Percentiles rank a stretch among this genome's conserved stretches.
These are phyloP conservation scores for Urocyon cinereoargenteus DNA, from an alignment of 2,797 vertebrate species.

Conservation along the genomic window DNA sequence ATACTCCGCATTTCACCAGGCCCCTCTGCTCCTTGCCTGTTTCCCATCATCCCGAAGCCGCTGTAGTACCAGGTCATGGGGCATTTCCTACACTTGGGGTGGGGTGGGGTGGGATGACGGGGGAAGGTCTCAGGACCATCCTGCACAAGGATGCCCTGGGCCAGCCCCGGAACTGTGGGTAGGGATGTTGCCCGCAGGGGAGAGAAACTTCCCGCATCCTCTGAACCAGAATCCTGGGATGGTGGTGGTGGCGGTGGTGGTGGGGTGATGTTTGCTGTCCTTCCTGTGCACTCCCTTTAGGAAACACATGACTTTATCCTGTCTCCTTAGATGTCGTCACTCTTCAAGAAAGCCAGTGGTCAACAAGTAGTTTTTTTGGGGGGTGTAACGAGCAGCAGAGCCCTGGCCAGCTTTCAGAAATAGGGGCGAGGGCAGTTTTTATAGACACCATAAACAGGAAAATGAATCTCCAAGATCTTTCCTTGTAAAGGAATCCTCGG, in stretches of 20 bases:
- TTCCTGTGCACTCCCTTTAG: not conserved
- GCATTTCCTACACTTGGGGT: not conserved
- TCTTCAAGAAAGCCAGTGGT: slow-evolving; percentile 14
- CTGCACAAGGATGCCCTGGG: not conserved
- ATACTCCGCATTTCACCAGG: not conserved
- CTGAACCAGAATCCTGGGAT: not conserved
- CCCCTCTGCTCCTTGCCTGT: not conserved
- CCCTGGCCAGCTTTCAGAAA: slow-evolving; percentile 19
- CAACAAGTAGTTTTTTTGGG: not conserved
- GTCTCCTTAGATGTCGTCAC: not conserved
- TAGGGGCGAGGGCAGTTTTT: not conserved
- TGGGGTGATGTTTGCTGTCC: not conserved
- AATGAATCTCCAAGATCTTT: not conserved
- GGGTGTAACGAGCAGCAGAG: not conserved
- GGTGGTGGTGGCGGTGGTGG: rapidly evolving
- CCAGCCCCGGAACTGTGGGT: not conserved
- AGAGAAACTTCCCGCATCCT: not conserved
- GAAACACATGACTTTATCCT: not conserved
- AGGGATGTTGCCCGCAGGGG: not conserved
- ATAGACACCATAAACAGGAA: slow-evolving; percentile 38
- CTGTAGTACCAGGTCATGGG: not conserved
- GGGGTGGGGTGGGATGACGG: not conserved
- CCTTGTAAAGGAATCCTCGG: slow-evolving; percentile 23
- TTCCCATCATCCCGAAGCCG: not conserved
- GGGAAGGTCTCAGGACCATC: not conserved